These are phyloP conservation scores for Muntiacus reevesi DNA, from an alignment of 2,113 vertebrate genomes.

Conservation along the genomic window DNA sequence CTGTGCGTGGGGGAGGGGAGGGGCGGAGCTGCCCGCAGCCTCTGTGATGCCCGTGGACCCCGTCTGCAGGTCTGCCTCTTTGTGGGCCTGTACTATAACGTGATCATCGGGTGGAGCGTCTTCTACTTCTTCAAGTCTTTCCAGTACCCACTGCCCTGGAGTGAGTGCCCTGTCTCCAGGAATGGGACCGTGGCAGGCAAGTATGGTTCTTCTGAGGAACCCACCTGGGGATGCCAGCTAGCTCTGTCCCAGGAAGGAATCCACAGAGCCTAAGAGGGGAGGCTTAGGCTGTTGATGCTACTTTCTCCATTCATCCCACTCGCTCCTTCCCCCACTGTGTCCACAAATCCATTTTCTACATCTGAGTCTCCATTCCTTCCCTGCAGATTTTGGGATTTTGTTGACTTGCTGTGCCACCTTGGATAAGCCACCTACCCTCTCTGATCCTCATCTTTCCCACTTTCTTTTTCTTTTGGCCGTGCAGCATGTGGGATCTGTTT, in stretches of 20 bases:
- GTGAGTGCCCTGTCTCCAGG: slow-evolving; percentile 89
- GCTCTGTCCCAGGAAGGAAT: neutral
- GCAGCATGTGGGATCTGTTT: neutral
- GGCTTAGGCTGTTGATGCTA: neutral
- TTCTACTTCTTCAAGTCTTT: slow-evolving; percentile 99
- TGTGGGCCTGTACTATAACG: slow-evolving; percentile 97
- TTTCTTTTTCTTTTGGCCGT: neutral
- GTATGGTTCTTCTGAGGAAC: slow-evolving; percentile 57
- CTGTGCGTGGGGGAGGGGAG: neutral
- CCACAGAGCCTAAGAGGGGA: neutral
- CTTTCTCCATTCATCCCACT: neutral
- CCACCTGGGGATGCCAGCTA: neutral
- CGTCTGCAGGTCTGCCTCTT: slow-evolving; percentile 92
- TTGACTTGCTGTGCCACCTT: neutral
- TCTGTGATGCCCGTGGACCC: accelerated
- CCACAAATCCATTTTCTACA: neutral
- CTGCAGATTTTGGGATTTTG: neutral
- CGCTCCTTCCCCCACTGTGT: neutral
- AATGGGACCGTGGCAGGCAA: slow-evolving; percentile 91
- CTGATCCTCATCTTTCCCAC: neutral
- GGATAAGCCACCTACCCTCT: neutral
- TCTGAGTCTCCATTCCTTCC: neutral
- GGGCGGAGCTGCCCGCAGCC: neutral
- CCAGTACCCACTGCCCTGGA: slow-evolving; percentile 97
- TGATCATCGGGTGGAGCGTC: slow-evolving; percentile 99